Evolutionary conservation across 2,888 invertebrate species (phyloP).

Genomic region (Pantelozetes paolii): DNA sequence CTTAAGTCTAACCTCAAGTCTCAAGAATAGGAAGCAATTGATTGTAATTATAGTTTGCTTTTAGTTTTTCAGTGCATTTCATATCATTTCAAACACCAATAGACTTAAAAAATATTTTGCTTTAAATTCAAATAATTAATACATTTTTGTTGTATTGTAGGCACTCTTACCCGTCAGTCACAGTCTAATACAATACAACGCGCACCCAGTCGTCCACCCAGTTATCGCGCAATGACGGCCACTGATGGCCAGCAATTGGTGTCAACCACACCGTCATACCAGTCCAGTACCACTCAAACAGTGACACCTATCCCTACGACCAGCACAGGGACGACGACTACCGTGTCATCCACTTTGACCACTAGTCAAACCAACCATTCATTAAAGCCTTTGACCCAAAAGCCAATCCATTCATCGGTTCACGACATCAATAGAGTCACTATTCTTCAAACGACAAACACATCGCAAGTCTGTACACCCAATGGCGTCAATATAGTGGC

Average conservation of each 20-base stretch:
- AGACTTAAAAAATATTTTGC: no score
- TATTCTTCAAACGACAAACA: slow-evolving; percentile 40
- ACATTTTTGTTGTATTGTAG: slow-evolving; percentile 1
- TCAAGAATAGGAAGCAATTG: no score
- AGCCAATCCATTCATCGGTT: slow-evolving; percentile 16
- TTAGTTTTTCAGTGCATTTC: no score
- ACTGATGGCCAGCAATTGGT: neutral
- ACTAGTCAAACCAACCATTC: slow-evolving; percentile 21
- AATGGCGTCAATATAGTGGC: slow-evolving; percentile 40
- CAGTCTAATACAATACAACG: slow-evolving; percentile 14
- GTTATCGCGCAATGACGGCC: slow-evolving; percentile 27
- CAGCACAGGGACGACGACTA: neutral
- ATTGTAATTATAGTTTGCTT: no score
- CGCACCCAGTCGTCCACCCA: slow-evolving; percentile 38
- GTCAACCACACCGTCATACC: slow-evolving; percentile 1
- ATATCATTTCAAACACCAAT: no score
- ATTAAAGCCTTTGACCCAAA: neutral
- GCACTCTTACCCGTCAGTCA: slow-evolving; percentile 13
- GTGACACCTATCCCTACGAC: neutral
- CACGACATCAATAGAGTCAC: slow-evolving; percentile 39
- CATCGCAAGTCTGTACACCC: slow-evolving; percentile 38
- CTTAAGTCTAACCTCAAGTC: no score
- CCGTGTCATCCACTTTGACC: neutral
- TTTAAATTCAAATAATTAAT: no score
- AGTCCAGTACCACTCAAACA: slow-evolving; percentile 1